These are phyloP conservation scores for Eudorcas thomsonii DNA, from an alignment of 2,113 vertebrate species.

Conservation along the genomic window DNA sequence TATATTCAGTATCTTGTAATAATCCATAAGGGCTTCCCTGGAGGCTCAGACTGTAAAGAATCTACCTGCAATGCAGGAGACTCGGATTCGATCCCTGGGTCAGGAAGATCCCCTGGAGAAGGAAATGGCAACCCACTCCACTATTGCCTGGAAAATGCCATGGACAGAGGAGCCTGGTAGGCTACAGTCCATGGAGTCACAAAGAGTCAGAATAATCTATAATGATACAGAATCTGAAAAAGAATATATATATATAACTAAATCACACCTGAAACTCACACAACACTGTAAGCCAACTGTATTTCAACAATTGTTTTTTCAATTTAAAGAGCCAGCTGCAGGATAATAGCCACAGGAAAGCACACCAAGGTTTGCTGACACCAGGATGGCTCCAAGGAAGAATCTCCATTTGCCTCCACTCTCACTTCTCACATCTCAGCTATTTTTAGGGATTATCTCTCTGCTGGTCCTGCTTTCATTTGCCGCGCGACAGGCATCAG, in stretches of 20 bases:
- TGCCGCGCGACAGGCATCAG: no score
- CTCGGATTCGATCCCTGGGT: background rate
- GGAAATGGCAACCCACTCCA: background rate
- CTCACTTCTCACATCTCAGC: background rate
- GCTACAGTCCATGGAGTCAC: background rate
- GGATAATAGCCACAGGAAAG: background rate
- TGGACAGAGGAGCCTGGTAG: background rate
- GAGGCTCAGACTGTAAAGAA: background rate
- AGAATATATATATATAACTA: background rate
- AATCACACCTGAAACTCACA: background rate
- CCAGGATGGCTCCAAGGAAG: rapidly evolving
- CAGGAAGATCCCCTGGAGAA: background rate
- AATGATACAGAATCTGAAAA: background rate
- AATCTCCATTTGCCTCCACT: rapidly evolving
- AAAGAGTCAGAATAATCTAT: background rate
- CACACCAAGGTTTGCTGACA: background rate
- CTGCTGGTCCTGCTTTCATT: background rate
- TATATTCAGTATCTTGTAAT: background rate
- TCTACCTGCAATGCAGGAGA: background rate
- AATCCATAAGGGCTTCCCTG: background rate
- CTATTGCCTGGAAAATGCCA: background rate
- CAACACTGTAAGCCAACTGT: background rate
- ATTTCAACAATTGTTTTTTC: background rate
- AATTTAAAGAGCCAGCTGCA: background rate
- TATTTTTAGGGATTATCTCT: background rate